A percentile compares a stretch with the other conserved stretches of the same genome.
Conservation (phyloP, 2,888 invertebrate species). For the Polymixis lichenea region DNA sequence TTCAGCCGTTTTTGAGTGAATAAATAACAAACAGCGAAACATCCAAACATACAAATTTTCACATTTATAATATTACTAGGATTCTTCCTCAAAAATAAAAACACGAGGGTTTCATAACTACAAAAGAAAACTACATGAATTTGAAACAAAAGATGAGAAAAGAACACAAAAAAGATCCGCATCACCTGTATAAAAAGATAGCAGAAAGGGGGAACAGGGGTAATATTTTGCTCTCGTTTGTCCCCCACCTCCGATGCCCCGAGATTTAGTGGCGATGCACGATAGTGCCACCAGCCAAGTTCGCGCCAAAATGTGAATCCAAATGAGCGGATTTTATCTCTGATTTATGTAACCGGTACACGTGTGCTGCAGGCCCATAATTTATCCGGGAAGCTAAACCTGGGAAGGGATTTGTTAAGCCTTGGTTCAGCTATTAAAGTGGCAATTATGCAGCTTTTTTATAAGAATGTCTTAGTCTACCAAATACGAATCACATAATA, state of each 20-base stretch:
- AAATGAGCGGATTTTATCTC: constrained; percentile 57
- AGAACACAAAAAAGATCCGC: neutral
- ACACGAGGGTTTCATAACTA: neutral
- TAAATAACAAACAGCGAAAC: no score
- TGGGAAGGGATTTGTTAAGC: neutral
- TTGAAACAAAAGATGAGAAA: neutral
- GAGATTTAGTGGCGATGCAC: constrained; percentile 51
- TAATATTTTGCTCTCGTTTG: constrained; percentile 39
- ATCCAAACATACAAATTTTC: no score
- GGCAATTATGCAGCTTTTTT: neutral
- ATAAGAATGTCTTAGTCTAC: neutral
- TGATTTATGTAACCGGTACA: constrained; percentile 44
- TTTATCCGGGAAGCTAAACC: constrained; percentile 16
- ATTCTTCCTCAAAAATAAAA: neutral
- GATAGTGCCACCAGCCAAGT: constrained; percentile 53
- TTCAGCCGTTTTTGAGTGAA: no score
- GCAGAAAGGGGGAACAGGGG: neutral
- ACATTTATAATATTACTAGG: no score
- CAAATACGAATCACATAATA: neutral
- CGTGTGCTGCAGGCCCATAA: constrained; percentile 16
- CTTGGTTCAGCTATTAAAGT: neutral
- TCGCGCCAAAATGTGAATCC: constrained; percentile 44
- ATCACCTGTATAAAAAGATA: constrained; percentile 14
- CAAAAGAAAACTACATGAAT: neutral
- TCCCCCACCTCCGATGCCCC: no score